phyloP scores from a whole-genome alignment of 1,140 invertebrate genomes.

The Panonychus citri region DNA sequence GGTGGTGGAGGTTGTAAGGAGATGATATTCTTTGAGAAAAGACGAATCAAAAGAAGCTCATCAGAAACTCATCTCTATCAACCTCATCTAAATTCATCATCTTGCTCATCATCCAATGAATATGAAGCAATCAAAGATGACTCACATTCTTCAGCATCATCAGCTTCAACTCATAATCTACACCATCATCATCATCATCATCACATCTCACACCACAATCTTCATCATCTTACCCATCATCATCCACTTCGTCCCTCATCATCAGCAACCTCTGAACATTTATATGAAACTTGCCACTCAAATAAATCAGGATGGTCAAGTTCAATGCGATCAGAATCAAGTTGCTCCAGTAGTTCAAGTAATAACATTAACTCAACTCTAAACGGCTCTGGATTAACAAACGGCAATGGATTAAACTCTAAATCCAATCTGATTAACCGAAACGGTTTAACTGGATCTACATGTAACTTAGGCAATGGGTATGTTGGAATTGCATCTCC shows the following conservation, averaged over 20 bases:
- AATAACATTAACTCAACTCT: neutral
- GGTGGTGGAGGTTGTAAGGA: neutral
- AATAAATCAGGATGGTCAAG: too few relatives aligned
- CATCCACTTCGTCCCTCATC: neutral
- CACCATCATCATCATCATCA: too few relatives aligned
- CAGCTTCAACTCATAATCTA: slow-evolving; percentile 5
- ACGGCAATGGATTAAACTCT: neutral
- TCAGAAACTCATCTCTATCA: slow-evolving; percentile 8
- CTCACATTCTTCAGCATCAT: neutral
- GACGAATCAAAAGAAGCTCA: slow-evolving; percentile 7
- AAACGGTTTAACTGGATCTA: too few relatives aligned
- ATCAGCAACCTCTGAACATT: slow-evolving; percentile 8
- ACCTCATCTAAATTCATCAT: too few relatives aligned
- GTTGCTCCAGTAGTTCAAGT: too few relatives aligned
- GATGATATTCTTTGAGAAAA: neutral
- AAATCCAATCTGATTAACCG: neutral
- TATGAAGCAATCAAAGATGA: slow-evolving; percentile 8
- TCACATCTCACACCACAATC: slow-evolving; percentile 19
- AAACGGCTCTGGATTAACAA: neutral
- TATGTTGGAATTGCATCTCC: too few relatives aligned
- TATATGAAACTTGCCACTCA: neutral
- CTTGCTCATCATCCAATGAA: neutral
- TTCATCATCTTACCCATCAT: too few relatives aligned
- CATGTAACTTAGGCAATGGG: too few relatives aligned
- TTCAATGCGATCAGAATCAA: too few relatives aligned